Conservation (phyloP, 2,888 invertebrate genomes). For the Drosophila ezoana region DNA sequence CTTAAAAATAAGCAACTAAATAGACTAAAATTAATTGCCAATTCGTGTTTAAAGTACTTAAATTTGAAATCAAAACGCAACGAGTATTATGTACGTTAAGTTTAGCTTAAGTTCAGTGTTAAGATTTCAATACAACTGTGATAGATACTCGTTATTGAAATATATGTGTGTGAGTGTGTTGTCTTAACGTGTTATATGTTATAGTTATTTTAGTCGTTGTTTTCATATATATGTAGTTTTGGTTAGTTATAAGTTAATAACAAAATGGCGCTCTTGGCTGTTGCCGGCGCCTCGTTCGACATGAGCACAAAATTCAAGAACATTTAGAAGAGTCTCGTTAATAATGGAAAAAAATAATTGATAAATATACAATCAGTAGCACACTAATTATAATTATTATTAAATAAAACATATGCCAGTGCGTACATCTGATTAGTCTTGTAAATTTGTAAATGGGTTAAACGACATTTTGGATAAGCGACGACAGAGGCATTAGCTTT, state of each 20-base stretch:
- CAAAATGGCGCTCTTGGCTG: conserved; percentile 14
- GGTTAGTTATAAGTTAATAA: conserved; percentile 41
- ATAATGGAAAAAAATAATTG: conserved; percentile 1
- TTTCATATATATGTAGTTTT: background rate
- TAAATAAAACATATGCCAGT: conserved; percentile 54
- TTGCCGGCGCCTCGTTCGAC: conserved; percentile 32
- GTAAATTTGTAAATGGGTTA: conserved; percentile 1
- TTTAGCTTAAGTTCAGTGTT: conserved; percentile 57
- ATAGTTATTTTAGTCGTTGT: conserved; percentile 4
- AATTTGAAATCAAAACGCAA: conserved; percentile 39
- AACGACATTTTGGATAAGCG: background rate
- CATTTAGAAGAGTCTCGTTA: conserved; percentile 60
- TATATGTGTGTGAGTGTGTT: conserved; percentile 22
- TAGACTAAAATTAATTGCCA: conserved; percentile 60
- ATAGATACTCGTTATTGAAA: conserved; percentile 26
- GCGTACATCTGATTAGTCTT: conserved; percentile 11
- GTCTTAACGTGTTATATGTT: conserved; percentile 29
- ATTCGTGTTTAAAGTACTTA: conserved; percentile 58
- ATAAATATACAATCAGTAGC: conserved; percentile 30
- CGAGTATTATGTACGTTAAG: conserved; percentile 42
- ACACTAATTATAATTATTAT: conserved; percentile 35
- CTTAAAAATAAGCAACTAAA: conserved; percentile 47
- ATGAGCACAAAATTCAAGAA: conserved; percentile 79
- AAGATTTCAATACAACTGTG: conserved; percentile 46
- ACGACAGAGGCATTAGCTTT: conserved; percentile 46